Base-by-base conservation (phyloP, 2,113 vertebrate genomes). In the Condylura cristata region DNA sequence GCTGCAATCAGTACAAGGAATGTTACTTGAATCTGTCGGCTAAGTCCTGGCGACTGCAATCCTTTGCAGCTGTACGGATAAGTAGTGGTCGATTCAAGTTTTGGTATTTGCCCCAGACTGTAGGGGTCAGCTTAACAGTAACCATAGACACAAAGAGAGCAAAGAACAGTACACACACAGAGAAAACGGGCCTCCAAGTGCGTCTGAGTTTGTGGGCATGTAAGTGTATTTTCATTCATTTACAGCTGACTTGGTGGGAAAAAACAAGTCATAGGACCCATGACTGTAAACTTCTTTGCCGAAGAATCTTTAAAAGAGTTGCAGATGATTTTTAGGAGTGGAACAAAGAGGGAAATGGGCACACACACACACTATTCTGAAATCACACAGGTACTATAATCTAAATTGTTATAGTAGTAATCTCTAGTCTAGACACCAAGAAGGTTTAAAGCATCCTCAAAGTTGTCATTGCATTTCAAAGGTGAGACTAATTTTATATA, bases 41-140 rank as follows among this genome's bases (percentile, higher is more conserved):
- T 0, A n/a, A 58, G 90, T 13, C 82, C 65, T 66, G 28, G 92
- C 84, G 30, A 75, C 60, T 3, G 48, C 78, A 82, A 60, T 34
- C 56, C 90, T 88, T n/a, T 80, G 39, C 96, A 94, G 97, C 87
- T 96, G 92, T n/a, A 53, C 32, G 80, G 95, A 89, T 76, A 94
- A 97, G 87, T 8, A 78, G 96, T 37, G 65, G n/a, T 91, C 75
- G n/a, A 22, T 1, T 65, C 93, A 72, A 75, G 91, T 53, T 89
- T 92, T 75, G 94, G 86, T 95, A 93, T 98, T 96, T 97, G 95
- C 93, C 96, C 95, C 95, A 65, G 87, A 28, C 82, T 79, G 86
- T 84, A 74, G 91, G 95, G 95, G 93, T 97, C 97, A 97, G 68
- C 70, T 63, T 48, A 86, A 58, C 86, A 93, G 96, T 93, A 86